A percentile compares a stretch with the other conserved stretches of the same genome.
These are phyloP conservation scores for Silurus lanzhouensis DNA, from an alignment of 2,797 vertebrate genomes.

Conservation along the genomic window DNA sequence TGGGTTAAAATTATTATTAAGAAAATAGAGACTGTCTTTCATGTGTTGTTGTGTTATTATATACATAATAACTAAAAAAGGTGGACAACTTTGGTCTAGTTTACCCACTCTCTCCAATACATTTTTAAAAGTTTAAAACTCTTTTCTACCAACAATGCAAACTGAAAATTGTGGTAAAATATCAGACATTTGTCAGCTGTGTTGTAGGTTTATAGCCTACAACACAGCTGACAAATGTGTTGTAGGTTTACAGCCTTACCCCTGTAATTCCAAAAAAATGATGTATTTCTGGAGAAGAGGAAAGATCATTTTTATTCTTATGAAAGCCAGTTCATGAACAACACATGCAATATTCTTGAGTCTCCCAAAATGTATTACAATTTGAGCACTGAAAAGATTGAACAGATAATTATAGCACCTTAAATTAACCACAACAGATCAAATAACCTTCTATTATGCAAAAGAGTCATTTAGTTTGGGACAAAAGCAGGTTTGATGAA, in stretches of 20 bases:
- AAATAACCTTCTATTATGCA: conserved; percentile 1
- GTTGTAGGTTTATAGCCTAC: background rate
- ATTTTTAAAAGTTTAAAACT: background rate
- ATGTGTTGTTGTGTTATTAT: background rate
- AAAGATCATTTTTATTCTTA: conserved; percentile 14
- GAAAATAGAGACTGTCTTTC: background rate
- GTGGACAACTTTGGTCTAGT: background rate
- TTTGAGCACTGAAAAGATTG: background rate
- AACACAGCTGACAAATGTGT: too few species aligned
- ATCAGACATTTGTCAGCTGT: background rate
- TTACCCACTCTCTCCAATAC: background rate
- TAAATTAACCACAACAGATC: conserved; percentile 7
- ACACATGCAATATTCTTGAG: background rate
- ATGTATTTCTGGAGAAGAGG: background rate
- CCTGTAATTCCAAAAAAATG: background rate
- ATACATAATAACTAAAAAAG: background rate
- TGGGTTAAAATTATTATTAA: background rate
- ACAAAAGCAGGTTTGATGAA: conserved; percentile 11
- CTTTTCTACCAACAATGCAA: background rate
- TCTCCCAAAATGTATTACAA: background rate
- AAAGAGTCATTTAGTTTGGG: background rate
- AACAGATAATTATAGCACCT: background rate
- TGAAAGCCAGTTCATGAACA: background rate
- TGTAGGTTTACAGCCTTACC: background rate
- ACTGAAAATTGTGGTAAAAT: background rate